A percentile compares a stretch with the other conserved stretches of the same genome.
phyloP scores from a whole-genome alignment of 2,113 vertebrate species.

The Cyprinodon brontotheroides region DNA sequence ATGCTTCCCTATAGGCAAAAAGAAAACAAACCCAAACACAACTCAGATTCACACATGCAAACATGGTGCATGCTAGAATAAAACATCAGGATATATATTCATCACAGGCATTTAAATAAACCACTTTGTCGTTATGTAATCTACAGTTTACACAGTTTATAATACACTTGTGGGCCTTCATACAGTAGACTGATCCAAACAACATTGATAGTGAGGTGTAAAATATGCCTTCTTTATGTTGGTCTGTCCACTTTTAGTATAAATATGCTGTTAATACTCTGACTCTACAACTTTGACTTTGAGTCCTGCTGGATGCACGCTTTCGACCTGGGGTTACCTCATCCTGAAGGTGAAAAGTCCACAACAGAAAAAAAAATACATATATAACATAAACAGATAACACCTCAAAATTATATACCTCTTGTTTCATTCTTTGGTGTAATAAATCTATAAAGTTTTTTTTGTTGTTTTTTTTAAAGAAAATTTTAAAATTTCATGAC shows the following conservation, averaged over 20 bases:
- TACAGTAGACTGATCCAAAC: slow-evolving; percentile 59
- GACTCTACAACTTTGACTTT: slow-evolving; percentile 42
- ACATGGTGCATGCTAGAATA: slow-evolving; percentile 71
- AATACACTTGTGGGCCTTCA: slow-evolving; percentile 52
- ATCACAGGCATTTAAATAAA: slow-evolving; percentile 82
- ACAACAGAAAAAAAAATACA: slow-evolving; percentile 4
- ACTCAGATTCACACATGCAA: slow-evolving; percentile 82
- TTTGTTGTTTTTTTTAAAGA: not conserved
- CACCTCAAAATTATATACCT: not conserved
- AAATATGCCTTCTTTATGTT: slow-evolving; percentile 24
- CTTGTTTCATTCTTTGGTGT: not conserved
- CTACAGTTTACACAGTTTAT: slow-evolving; percentile 76
- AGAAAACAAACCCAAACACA: slow-evolving; percentile 21
- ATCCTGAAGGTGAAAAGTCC: slow-evolving; percentile 13
- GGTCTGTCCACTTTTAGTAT: slow-evolving; percentile 8
- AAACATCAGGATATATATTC: slow-evolving; percentile 52
- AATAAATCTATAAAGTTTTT: not conserved
- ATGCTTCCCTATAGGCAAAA: slow-evolving; percentile 78
- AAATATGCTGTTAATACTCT: slow-evolving; percentile 40
- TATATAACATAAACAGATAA: slow-evolving; percentile 1
- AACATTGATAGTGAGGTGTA: slow-evolving; percentile 45
- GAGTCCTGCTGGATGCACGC: slow-evolving; percentile 28
- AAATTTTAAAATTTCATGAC: not conserved
- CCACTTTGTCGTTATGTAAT: slow-evolving; percentile 64
- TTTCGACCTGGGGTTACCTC: not conserved